Percentiles rank a stretch among this genome's conserved stretches.
Evolutionary conservation across 1,140 invertebrate species (phyloP).

Genomic region (Parapsyche elsis): DNA sequence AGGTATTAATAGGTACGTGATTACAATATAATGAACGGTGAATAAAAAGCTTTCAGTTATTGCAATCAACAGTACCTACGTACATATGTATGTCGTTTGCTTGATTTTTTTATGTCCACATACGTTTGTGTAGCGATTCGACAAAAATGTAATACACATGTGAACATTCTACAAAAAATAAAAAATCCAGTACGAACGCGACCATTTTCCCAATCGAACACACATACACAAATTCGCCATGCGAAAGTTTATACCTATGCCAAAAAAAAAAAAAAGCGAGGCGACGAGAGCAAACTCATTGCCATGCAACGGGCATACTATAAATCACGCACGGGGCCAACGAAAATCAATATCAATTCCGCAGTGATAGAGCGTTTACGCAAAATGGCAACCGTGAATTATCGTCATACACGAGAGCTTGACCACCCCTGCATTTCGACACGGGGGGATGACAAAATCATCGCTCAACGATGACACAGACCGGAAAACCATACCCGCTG

Average conservation of each 20-base stretch:
- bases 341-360: slow-evolving; percentile 57
- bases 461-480: slow-evolving; percentile 12
- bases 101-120: too few relatives aligned
- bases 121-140: too few relatives aligned
- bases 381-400: slow-evolving; percentile 31
- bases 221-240: not conserved
- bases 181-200: not conserved
- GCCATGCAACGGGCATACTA: slow-evolving; percentile 42
- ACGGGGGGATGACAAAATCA: not conserved
- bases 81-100: too few relatives aligned
- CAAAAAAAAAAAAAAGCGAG: not conserved
- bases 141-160: too few relatives aligned
- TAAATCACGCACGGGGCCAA: slow-evolving; percentile 50
- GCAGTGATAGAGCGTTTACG: slow-evolving; percentile 52
- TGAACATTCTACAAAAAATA: not conserved
- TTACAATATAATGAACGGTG: too few relatives aligned
- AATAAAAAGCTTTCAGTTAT: too few relatives aligned
- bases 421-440: not conserved
- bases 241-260: not conserved
- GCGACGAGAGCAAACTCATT: slow-evolving; percentile 38
- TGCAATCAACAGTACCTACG: too few relatives aligned
- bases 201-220: not conserved
- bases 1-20: too few relatives aligned
- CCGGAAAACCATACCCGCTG: not conserved
- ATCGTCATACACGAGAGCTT: not conserved